These are phyloP conservation scores for Lithophane semibrunnea DNA, from an alignment of 2,888 invertebrate species.

Conservation along the genomic window DNA sequence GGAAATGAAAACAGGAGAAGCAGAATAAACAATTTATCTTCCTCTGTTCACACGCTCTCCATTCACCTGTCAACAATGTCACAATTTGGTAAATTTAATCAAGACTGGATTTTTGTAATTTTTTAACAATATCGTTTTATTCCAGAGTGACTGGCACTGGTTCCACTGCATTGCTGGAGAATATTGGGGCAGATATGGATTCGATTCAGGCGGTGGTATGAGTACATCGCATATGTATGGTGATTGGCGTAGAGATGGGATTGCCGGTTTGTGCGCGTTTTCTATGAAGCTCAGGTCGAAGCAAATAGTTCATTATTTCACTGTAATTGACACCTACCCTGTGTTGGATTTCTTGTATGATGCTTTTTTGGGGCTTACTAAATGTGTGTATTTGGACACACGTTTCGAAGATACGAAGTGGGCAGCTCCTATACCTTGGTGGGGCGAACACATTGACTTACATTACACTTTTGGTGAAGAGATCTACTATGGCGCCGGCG, in stretches of 20 bases:
- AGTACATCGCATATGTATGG: rapidly evolving
- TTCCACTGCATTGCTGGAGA: conserved; percentile 30
- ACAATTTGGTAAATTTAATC: not conserved
- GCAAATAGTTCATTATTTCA: conserved; percentile 31
- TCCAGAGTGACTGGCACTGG: conserved; percentile 37
- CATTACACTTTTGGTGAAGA: rapidly evolving
- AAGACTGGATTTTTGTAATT: no score
- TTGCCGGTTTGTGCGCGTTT: not conserved
- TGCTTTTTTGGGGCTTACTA: conserved; percentile 1
- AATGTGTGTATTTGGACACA: not conserved
- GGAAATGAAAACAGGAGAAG: not conserved
- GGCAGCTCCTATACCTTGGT: not conserved
- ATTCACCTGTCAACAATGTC: not conserved
- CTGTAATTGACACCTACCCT: conserved; percentile 22
- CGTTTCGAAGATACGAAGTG: conserved; percentile 33
- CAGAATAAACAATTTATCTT: not conserved
- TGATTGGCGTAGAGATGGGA: not conserved
- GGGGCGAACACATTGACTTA: not conserved
- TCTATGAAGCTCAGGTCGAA: conserved; percentile 27
- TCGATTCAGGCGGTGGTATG: conserved; percentile 37
- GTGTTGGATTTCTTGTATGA: conserved; percentile 21
- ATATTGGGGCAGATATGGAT: conserved; percentile 39
- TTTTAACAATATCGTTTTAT: not conserved
- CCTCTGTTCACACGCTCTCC: no score
- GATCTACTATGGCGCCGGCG: rapidly evolving